Base-by-base conservation (phyloP, 2,113 vertebrate species). In the Geococcyx californianus region DNA sequence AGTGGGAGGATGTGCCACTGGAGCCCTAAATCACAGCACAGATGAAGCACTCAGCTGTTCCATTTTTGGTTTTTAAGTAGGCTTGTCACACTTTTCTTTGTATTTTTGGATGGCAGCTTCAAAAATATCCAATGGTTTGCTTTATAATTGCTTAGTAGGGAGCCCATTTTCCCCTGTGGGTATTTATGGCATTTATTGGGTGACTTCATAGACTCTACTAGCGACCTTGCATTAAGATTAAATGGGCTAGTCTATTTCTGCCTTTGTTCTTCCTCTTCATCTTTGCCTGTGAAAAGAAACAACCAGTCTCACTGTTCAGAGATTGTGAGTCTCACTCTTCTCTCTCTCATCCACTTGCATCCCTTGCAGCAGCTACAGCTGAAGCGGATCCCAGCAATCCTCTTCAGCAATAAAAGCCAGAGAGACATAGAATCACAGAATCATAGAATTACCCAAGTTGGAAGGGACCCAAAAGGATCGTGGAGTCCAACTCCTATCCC, bases 61-160 rank as follows among this genome's bases (percentile, higher is more conserved):
- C 92, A 94, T 95, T 92, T 94, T 89, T 93, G 68, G 83, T 70
- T 94, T 97, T 66, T 78, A 94, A 93, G 80, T 85, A 88, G 76
- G 62, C 76, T 93, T 72, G 76, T 96, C 90, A 90, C 83, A 93
- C 87, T 94, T 96, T 86, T 96, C 72, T 90, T 91, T 77, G 79
- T 95, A 84, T 81, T 96, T 96, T 81, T 90, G 85, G 73, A 93
- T 92, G 73, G 36, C 69, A 89, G 73, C 86, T 96, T 96, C 64
- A 90, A 88, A 95, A 96, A 96, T 96, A 95, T 58, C 86, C 68
- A 60, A 52, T 84, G 64, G 76, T 90, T 96, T 93, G 76, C 76
- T 94, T 80, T 67, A 75, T 63, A 78, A 92, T 93, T 70, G 83
- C 93, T 87, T 90, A 97, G 93, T 44, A 93, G 85, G 88, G 95